Base-by-base conservation (phyloP, 2,113 vertebrate genomes). In the Notarius quadriscutis region DNA sequence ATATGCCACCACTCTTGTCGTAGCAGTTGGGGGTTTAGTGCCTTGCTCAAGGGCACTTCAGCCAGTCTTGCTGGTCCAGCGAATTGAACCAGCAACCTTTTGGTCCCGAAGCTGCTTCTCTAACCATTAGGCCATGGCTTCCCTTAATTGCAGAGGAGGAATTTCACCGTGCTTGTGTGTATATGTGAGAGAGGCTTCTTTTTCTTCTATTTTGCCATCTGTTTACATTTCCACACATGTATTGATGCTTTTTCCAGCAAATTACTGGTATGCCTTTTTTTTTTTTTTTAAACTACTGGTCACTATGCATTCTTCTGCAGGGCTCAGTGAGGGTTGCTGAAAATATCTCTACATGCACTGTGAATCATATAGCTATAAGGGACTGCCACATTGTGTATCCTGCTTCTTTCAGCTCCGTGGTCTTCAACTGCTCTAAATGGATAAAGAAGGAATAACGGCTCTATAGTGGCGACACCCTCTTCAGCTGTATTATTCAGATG, bases 401-500 rank as follows among this genome's bases (percentile, higher is more conserved):
- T 69, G 51, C 11, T 20, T 63, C 25, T 83, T 27, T 86, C 57
- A 58, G 81, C 74, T 80, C 48, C n/a, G 71, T 58, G 74, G 63
- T 18, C 78, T 84, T 81, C 50, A 25, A 10, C 18, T 75, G 12
- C 65, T 86, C 11, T 65, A 53, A 62, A 78, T 34, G 78, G 62
- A 53, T 87, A 75, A 84, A 88, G 8, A 6, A 20, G 30, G 25
- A 60, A 55, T 77, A 72, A 67, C 74, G 0, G 63, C 84, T 65
- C 25, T 7, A 34, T 65, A 79, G 41, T 74, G 51, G 27, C 25
- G 53, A 41, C 86, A 80, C 81, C 11, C 25, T 41, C 74, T 77
- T 67, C 81, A 75, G 81, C 84, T 86, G 87, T 79, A 71, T 88
- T 88, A 88, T 85, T 83, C 77, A 85, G 62, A 79, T 82, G 71